phyloP scores from a whole-genome alignment of 2,888 invertebrate genomes.

The Ectobius pallidus region DNA sequence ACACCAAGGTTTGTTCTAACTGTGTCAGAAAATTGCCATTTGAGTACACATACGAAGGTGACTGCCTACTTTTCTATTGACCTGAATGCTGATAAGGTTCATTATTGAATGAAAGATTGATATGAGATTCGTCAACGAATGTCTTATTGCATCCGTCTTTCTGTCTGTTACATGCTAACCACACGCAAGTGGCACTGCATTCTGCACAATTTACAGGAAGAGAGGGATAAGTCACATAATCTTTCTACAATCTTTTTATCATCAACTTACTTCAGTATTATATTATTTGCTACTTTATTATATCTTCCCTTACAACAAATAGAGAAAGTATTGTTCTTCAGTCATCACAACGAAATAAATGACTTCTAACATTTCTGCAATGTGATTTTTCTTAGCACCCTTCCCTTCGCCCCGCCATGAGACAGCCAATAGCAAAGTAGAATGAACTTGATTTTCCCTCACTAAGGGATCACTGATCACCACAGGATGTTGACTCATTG shows the following conservation, averaged over 20 bases:
- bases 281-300: too few relatives aligned
- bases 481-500: too few relatives aligned
- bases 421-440: too few relatives aligned
- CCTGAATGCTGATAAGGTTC: conserved; percentile 28
- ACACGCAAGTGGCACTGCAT: conserved; percentile 3
- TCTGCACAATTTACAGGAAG: not conserved
- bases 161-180: conserved; percentile 6
- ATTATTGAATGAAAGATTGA: conserved; percentile 24
- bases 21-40: conserved; percentile 8
- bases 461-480: too few relatives aligned
- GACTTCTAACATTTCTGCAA: too few relatives aligned
- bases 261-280: too few relatives aligned
- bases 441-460: too few relatives aligned
- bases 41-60: not conserved
- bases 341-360: too few relatives aligned
- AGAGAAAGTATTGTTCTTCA: too few relatives aligned
- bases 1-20: not conserved
- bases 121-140: not conserved
- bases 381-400: too few relatives aligned
- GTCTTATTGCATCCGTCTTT: conserved; percentile 1
- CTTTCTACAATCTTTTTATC: not conserved
- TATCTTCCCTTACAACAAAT: too few relatives aligned
- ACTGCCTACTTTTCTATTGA: conserved; percentile 12
- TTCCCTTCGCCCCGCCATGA: too few relatives aligned
- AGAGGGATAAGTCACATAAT: not conserved